Conservation (phyloP, 1,140 invertebrate genomes). For the Lepidostoma basale region DNA sequence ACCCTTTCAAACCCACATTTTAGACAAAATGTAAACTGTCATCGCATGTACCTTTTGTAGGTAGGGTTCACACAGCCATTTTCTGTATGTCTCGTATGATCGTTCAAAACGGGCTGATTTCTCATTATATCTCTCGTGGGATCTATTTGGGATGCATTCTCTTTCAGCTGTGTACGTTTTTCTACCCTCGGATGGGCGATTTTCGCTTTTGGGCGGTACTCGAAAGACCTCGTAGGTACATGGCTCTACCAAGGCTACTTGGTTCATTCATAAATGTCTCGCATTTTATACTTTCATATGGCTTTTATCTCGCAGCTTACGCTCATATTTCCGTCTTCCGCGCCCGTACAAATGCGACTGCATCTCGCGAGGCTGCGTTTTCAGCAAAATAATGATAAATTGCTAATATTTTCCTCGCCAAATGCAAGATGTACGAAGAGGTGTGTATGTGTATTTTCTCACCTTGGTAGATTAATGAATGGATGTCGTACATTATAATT, state of each 20-base stretch:
- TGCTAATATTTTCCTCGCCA: too few species aligned
- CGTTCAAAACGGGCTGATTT: constrained; percentile 49
- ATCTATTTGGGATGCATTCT: constrained; percentile 26
- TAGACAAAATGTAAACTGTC: constrained; percentile 49
- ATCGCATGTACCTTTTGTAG: constrained; percentile 53
- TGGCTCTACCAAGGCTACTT: constrained; percentile 53
- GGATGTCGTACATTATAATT: neutral
- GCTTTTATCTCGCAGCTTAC: neutral
- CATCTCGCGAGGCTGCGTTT: too few species aligned
- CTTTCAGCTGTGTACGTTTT: neutral
- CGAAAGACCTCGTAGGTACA: constrained; percentile 46
- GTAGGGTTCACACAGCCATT: constrained; percentile 59
- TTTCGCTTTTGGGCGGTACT: constrained; percentile 13
- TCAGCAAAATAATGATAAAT: too few species aligned
- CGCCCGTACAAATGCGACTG: neutral
- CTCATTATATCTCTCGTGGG: constrained; percentile 36
- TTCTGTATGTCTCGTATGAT: constrained; percentile 49
- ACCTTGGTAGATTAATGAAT: neutral
- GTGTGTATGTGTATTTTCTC: neutral
- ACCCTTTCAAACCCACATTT: constrained; percentile 27
- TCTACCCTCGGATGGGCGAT: neutral
- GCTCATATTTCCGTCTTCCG: neutral
- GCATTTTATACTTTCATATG: constrained; percentile 28
- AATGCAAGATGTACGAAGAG: too few species aligned
- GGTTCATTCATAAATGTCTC: constrained; percentile 55